These are phyloP conservation scores for Gracilinanus agilis DNA, from an alignment of 2,113 vertebrate genomes.

Conservation along the genomic window DNA sequence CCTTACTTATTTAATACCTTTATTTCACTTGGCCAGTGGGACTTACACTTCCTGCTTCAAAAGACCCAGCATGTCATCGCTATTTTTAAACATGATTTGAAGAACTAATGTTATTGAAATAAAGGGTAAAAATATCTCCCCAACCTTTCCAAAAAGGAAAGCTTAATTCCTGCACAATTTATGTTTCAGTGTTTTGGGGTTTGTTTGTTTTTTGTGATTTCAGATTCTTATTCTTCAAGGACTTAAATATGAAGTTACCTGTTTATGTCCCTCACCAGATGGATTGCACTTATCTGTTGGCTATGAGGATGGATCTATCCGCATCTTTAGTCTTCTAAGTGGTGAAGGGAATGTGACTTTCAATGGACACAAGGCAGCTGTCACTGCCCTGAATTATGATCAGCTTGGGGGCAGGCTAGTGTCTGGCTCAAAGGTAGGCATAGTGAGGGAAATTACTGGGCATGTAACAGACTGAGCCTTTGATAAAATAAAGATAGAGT, in stretches of 20 bases:
- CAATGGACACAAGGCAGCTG: conserved; percentile 94
- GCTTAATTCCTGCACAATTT: not conserved
- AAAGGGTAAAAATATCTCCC: not conserved
- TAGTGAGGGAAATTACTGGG: not conserved
- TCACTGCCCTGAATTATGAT: conserved; percentile 92
- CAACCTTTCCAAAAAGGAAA: not conserved
- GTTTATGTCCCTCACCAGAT: conserved; percentile 93
- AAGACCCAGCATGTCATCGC: not conserved
- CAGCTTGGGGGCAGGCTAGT: conserved; percentile 92
- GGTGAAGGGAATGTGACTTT: conserved; percentile 93
- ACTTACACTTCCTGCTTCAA: conserved; percentile 32
- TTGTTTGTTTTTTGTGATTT: conserved; percentile 62
- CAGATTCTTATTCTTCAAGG: conserved; percentile 96
- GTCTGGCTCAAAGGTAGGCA: conserved; percentile 93
- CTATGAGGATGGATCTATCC: conserved; percentile 94
- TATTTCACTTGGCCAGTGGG: conserved; percentile 16
- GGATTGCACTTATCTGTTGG: conserved; percentile 94
- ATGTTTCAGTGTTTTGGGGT: not conserved
- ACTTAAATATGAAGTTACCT: conserved; percentile 94
- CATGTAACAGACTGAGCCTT: not conserved
- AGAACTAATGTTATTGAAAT: not conserved
- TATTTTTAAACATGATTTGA: not conserved
- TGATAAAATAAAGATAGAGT: not conserved
- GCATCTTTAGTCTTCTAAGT: conserved; percentile 92
- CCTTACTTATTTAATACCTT: conserved; percentile 6